A percentile compares a stretch with the other conserved stretches of the same genome.
Conservation (phyloP, 1,140 invertebrate species). For the Zelostemma sp. region DNA sequence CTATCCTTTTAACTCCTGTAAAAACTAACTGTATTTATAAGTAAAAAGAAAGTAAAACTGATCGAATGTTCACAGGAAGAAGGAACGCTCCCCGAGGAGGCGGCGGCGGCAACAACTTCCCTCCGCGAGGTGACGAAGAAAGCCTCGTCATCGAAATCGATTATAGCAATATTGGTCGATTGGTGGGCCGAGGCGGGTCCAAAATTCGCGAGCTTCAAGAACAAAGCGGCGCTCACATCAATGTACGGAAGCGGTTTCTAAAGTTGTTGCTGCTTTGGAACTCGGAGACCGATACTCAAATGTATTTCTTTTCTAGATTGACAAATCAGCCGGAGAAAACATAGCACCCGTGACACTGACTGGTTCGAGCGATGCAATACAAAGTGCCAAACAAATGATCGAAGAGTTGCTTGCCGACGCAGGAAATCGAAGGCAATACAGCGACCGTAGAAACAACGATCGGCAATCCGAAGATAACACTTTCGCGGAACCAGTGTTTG, state of each 20-base stretch:
- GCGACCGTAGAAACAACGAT: background rate
- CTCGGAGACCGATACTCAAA: too few relatives aligned
- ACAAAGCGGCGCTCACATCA: conserved; percentile 73
- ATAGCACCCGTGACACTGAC: background rate
- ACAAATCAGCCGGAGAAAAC: background rate
- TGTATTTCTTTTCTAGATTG: background rate
- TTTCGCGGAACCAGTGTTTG: too few relatives aligned
- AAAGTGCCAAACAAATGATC: conserved; percentile 23
- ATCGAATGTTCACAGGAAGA: too few relatives aligned
- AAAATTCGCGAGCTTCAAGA: conserved; percentile 82
- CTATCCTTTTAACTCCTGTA: too few relatives aligned
- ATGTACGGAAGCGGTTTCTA: conserved; percentile 51
- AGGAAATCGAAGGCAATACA: background rate
- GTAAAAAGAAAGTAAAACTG: too few relatives aligned
- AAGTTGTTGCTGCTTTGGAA: too few relatives aligned
- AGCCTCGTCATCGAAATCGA: conserved; percentile 40
- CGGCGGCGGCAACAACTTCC: too few relatives aligned
- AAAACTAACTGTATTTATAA: too few relatives aligned
- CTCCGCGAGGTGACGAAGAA: too few relatives aligned
- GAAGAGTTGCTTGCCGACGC: conserved; percentile 40
- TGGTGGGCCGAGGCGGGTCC: conserved; percentile 78
- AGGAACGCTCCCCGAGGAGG: too few relatives aligned
- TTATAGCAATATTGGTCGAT: conserved; percentile 59
- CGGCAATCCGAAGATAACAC: background rate
- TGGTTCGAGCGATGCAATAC: background rate